phyloP scores from a whole-genome alignment of 30 jellyfish, hydroid and myxozoan genomes.

The Aurelia aurita complex sp. Pacific region DNA sequence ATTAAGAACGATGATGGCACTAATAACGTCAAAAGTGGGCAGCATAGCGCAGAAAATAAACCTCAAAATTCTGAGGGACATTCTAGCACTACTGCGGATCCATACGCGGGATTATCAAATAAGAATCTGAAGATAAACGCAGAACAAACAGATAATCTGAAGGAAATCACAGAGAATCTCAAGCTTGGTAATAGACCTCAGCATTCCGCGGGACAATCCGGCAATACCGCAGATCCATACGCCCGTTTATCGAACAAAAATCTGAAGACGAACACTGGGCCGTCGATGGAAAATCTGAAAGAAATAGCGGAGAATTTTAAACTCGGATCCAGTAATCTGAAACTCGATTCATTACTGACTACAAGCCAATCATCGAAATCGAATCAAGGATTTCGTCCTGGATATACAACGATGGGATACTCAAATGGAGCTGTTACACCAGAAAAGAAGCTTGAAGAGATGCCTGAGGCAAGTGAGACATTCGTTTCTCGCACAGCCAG shows the following conservation, averaged over 20 bases:
- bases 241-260: not conserved
- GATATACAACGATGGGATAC: conserved; percentile 68
- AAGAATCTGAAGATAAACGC: not conserved
- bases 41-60: not conserved
- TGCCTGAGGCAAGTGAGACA: conserved; percentile 69
- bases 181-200: too few species aligned
- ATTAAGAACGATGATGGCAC: conserved; percentile 13
- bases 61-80: not conserved
- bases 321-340: conserved; percentile 13
- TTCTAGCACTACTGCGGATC: not conserved
- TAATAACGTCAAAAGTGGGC: not conserved
- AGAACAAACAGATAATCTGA: too few species aligned
- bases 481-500: conserved; percentile 53
- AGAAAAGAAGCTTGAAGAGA: conserved; percentile 49
- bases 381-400: conserved; percentile 56
- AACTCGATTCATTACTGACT: conserved; percentile 17
- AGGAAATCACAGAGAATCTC: too few species aligned
- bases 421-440: conserved; percentile 35
- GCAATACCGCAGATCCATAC: too few species aligned
- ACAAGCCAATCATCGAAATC: conserved; percentile 36
- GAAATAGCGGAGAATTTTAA: not conserved
- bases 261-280: not conserved
- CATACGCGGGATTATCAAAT: not conserved
- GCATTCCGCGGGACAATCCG: too few species aligned
- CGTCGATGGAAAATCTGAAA: not conserved